Evolutionary conservation across 2,888 invertebrate species (phyloP).

Genomic region (Diarsia mendica): DNA sequence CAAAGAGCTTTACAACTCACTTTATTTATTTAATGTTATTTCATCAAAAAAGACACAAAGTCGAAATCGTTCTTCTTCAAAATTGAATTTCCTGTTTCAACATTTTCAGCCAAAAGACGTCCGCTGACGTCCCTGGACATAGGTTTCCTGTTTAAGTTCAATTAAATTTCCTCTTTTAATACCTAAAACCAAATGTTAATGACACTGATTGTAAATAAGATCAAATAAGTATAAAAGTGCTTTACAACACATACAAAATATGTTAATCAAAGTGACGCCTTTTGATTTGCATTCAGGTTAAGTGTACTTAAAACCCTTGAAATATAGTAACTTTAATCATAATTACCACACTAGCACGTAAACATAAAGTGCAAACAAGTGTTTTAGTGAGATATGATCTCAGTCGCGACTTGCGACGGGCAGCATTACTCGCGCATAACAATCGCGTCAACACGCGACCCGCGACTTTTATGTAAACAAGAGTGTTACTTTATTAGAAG

Average conservation of each 20-base stretch:
- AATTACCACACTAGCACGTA: conserved; percentile 34
- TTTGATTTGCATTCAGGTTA: neutral
- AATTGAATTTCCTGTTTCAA: neutral
- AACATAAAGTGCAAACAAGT: conserved; percentile 44
- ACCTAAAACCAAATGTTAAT: neutral
- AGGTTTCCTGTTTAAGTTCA: neutral
- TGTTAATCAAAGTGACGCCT: neutral
- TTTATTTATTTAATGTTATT: neutral
- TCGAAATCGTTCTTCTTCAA: neutral
- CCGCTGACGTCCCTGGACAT: no score
- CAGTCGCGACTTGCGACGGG: neutral
- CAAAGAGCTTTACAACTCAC: neutral
- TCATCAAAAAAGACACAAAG: neutral
- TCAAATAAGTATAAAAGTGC: no score
- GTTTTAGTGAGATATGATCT: conserved; percentile 21
- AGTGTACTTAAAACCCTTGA: neutral
- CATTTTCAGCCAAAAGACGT: no score
- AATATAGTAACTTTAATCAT: conserved; percentile 6
- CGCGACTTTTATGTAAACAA: conserved; percentile 29
- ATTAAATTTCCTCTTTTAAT: neutral
- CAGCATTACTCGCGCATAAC: conserved; percentile 22
- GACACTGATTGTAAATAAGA: no score
- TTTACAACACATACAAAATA: no score
- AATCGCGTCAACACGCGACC: conserved; percentile 43
- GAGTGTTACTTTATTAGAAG: conserved; percentile 26